A percentile compares a stretch with the other conserved stretches of the same genome.
These are phyloP conservation scores for Oxygymnocypris stewartii DNA, from an alignment of 2,113 vertebrate species.

Conservation along the genomic window DNA sequence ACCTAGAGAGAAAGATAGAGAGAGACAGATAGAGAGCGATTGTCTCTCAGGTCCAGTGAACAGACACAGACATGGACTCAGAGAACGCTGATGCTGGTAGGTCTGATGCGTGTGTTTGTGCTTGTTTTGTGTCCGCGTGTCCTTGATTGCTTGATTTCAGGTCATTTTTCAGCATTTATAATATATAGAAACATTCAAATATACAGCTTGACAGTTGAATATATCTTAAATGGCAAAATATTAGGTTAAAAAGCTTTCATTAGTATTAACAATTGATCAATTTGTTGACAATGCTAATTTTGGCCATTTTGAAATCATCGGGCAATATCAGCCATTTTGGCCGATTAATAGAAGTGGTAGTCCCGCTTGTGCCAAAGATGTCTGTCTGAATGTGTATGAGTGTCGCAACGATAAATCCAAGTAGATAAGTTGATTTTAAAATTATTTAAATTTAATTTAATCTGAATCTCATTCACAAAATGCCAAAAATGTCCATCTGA, in stretches of 20 bases:
- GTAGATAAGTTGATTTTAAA: not conserved
- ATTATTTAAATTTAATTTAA: not conserved
- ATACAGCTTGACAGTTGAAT: not conserved
- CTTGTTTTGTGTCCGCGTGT: not conserved
- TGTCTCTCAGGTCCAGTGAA: constrained; percentile 24
- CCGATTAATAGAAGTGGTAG: not conserved
- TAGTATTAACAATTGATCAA: not conserved
- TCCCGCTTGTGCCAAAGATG: not conserved
- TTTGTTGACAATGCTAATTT: not conserved
- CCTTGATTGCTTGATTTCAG: not conserved
- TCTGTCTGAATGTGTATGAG: not conserved
- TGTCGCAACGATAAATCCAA: not conserved
- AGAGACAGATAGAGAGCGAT: not conserved
- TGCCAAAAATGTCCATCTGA: too few relatives aligned
- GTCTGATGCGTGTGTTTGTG: not conserved
- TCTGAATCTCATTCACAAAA: too few relatives aligned
- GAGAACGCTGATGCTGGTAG: constrained; percentile 38
- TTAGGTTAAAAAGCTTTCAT: not conserved
- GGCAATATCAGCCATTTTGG: not conserved
- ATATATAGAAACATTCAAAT: not conserved
- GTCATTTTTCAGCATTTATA: not conserved
- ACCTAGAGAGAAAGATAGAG: constrained; percentile 50
- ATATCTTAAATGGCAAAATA: not conserved
- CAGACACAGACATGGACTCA: constrained; percentile 34
- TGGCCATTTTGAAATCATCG: not conserved